Evolutionary conservation across 2,888 invertebrate species (phyloP), one percentile per base, ranked within the genome.

Genomic region (Desoria tigrina): DNA sequence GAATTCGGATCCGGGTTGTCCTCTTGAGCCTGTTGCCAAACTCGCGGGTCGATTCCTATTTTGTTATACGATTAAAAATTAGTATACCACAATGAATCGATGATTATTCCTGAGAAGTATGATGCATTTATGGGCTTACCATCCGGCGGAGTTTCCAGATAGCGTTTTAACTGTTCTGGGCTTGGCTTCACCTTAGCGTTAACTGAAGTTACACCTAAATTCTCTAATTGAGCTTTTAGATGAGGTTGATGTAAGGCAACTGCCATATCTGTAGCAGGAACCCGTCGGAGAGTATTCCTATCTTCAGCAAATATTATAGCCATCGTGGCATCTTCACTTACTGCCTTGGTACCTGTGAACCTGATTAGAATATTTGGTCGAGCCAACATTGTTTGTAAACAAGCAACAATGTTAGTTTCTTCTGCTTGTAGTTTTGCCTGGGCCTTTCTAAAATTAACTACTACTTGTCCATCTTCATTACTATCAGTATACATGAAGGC

Each of bases 1-100:
- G 88, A 88, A 39, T 86, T 86, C 0, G 92, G 87, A 80, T 97
- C 92, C 0, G 98, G 99, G 83, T 99, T 99, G 78, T 97, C 96
- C 28, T 89, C 83, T 78, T 94, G 94, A 0, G 97, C 97, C 80
- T 98, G 96, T 78, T 91, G 89, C 99, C 99, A 99, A 77, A 97
- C 84, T 68, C 93, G 84, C 55, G 89, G 87, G 80, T 96, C 94
- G 78, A 97, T 90, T n/a, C 94, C 91, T 87, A 80, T 11, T 45
- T 6, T 6, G 64, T 78, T 76, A 75, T 66, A 62, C 21, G n/a
- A 64, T 77, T 51, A 63, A 21, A 66, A 63, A 65, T 56, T 57
- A 49, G 4, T 14, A 32, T 65, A 57, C 18, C 26, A n/a, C 21
- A 63, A 3, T 45, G 21, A 42, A 51, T 14, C 18, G 28, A 45